Evolutionary conservation across 2,113 vertebrate genomes (phyloP).

Genomic region (Apistogramma diplotaenia): DNA sequence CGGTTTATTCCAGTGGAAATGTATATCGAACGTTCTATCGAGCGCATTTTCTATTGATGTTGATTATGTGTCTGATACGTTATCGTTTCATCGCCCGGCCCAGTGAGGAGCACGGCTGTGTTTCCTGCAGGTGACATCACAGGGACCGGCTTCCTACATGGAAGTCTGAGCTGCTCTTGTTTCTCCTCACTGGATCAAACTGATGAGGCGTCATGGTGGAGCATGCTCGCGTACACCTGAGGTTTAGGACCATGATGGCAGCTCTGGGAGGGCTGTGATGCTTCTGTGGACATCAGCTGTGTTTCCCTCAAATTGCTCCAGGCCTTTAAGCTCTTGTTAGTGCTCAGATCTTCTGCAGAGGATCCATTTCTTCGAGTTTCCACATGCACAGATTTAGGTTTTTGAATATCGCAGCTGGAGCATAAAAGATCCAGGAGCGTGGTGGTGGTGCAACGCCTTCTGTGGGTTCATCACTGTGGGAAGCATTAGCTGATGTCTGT

Average conservation of each 20-base stretch:
- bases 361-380: not conserved
- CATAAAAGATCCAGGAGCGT: not conserved
- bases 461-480: not conserved
- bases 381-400: not conserved
- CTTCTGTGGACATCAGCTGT: slow-evolving; percentile 8
- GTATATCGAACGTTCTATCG: no score
- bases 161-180: no score
- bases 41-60: no score
- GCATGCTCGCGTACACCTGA: not conserved
- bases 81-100: no score
- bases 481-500: slow-evolving; percentile 23
- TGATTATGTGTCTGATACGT: no score
- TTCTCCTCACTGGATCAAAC: no score
- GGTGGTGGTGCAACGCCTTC: no score
- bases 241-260: slow-evolving; percentile 13
- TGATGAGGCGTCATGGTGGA: not conserved
- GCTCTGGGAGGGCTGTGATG: not conserved
- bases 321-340: not conserved
- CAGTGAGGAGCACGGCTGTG: no score
- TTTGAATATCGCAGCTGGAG: not conserved
- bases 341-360: not conserved
- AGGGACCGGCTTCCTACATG: no score
- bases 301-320: not conserved
- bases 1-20: no score
- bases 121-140: no score